Evolutionary conservation across 2,113 vertebrate species (phyloP).

Genomic region (Oryzias curvinotus): DNA sequence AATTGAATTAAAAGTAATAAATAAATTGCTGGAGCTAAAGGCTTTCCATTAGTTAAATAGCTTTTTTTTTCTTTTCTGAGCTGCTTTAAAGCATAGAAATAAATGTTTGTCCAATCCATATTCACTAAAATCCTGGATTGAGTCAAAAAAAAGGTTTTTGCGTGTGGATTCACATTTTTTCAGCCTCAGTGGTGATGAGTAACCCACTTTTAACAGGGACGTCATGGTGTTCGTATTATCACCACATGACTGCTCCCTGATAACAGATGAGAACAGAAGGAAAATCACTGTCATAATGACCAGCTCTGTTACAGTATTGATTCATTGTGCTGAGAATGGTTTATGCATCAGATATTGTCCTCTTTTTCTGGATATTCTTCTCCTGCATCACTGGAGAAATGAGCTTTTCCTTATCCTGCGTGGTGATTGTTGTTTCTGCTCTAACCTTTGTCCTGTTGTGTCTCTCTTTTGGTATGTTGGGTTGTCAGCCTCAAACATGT

Average conservation of each 20-base stretch:
- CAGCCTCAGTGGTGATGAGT: slow-evolving; percentile 15
- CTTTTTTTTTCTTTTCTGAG: background rate
- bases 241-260: slow-evolving; percentile 35
- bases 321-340: slow-evolving; percentile 27
- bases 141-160: slow-evolving; percentile 4
- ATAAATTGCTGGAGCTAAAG: too few relatives aligned
- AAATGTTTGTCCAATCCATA: slow-evolving; percentile 8
- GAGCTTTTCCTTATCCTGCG: slow-evolving; percentile 8
- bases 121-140: slow-evolving; percentile 4
- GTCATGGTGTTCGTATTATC: slow-evolving; percentile 33
- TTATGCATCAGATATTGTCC: slow-evolving; percentile 18
- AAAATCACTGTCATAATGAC: slow-evolving; percentile 26
- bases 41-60: background rate
- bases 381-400: background rate
- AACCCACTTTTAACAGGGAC: slow-evolving; percentile 28
- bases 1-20: too few relatives aligned
- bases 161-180: slow-evolving; percentile 21
- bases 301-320: slow-evolving; percentile 21
- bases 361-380: background rate
- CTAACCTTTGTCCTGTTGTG: slow-evolving; percentile 38
- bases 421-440: slow-evolving; percentile 42
- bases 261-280: slow-evolving; percentile 15
- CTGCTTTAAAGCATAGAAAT: background rate
- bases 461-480: slow-evolving; percentile 18
- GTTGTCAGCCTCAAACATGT: background rate